Base-by-base conservation (phyloP, 1,140 invertebrate genomes). In the Drosophila tsacasi region DNA sequence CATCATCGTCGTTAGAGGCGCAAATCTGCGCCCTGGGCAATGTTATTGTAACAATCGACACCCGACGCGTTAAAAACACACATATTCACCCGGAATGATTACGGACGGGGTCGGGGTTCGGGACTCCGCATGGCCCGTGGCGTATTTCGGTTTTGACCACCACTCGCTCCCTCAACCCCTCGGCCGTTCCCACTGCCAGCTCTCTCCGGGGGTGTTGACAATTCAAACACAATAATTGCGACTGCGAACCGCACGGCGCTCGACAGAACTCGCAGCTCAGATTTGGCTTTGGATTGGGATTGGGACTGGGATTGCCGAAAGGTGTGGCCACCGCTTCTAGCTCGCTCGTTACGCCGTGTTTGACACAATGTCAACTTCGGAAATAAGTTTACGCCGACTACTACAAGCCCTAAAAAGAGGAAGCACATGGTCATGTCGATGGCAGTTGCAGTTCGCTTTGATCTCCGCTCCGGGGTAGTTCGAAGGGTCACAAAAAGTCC, bases 151-250 rank as follows among this genome's bases (percentile, higher is more conserved):
- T 54, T 84, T 81, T 89, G 84, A 89, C 84, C 84, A 73, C 44
- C 49, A 30, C n/a, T 30, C 69, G 21, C 12, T 62, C 19, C 65
- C 25, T 40, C 49, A 55, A 37, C 25, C 39, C 35, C 42, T 23
- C 39, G 30, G 19, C n/a, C 35, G 55, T 50, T 60, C 37, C 15
- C 66, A 81, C 39, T 65, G 71, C 67, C 81, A 30, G 37, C 47
- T 52, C 84, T 68, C 85, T 61, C 73, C 75, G 78, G 76, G 84
- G 84, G 84, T 89, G 84, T 90, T 89, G 84, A 89, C 85, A 90
- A 90, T 91, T 90, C 86, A 79, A 90, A 90, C 82, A 79, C 85
- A 90, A 90, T 90, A 90, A 90, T 90, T 90, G 82, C 85, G 84
- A 87, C 77, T 74, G 69, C 37, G 83, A 71, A 86, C 83, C 79